Evolutionary conservation across 1,140 invertebrate genomes (phyloP).

Genomic region (Cepaea nemoralis): DNA sequence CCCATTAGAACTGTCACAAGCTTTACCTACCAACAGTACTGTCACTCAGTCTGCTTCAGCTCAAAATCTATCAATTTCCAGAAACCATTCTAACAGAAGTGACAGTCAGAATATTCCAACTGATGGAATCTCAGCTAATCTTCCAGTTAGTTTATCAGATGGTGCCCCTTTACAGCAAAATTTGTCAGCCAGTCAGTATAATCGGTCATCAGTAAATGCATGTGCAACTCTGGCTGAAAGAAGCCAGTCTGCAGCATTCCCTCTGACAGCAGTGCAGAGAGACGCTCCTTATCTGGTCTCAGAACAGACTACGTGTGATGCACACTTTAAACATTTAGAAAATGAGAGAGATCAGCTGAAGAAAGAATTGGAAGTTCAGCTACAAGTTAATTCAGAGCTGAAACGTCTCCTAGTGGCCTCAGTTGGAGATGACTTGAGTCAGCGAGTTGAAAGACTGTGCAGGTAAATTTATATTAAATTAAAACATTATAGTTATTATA

Average conservation of each 20-base stretch:
- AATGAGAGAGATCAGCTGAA: constrained; percentile 73
- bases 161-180: not conserved
- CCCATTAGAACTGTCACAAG: not conserved
- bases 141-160: not conserved
- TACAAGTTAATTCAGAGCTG: constrained; percentile 89
- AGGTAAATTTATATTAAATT: constrained; percentile 53
- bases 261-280: no score
- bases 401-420: constrained; percentile 93
- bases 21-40: not conserved
- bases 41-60: not conserved
- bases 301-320: not conserved
- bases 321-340: constrained; percentile 48
- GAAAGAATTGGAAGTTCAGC: constrained; percentile 77
- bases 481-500: no score
- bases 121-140: not conserved
- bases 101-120: not conserved
- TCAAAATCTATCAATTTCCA: not conserved
- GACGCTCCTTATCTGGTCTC: not conserved
- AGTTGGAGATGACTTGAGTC: constrained; percentile 92
- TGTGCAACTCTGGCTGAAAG: no score
- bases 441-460: constrained; percentile 85
- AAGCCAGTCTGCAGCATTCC: not conserved
- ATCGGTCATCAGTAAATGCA: not conserved
- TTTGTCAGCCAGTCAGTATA: no score
- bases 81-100: not conserved